Conservation (phyloP, 2,888 invertebrate genomes). For the Disparrhopalites patrizii region DNA sequence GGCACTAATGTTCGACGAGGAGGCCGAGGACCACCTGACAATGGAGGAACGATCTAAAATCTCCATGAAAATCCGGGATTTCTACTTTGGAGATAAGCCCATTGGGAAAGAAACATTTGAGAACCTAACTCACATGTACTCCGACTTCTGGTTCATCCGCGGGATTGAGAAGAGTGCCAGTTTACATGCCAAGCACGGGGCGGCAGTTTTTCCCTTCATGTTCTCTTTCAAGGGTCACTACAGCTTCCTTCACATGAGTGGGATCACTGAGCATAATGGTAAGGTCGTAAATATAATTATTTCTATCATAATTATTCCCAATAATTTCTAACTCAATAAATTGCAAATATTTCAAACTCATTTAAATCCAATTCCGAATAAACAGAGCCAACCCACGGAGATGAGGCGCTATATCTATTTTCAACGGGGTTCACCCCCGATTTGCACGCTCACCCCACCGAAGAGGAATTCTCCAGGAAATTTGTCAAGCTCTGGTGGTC, state of each 20-base stretch:
- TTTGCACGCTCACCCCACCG: neutral
- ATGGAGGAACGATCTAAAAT: neutral
- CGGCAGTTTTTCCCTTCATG: neutral
- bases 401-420: slow-evolving; percentile 4
- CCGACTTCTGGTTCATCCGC: slow-evolving; percentile 3
- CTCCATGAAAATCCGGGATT: neutral
- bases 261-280: slow-evolving; percentile 9
- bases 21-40: slow-evolving; percentile 1
- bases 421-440: neutral
- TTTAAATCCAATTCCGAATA: neutral
- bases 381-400: neutral
- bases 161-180: neutral
- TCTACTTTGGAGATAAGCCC: slow-evolving; percentile 7
- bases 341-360: too few species aligned
- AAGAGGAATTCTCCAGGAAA: neutral
- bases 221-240: neutral
- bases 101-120: neutral
- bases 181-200: neutral
- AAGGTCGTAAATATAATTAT: too few species aligned
- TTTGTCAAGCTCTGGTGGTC: neutral
- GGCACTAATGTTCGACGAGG: neutral
- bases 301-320: neutral
- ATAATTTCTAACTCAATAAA: neutral
- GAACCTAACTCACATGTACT: neutral
- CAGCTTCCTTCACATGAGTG: neutral